A percentile compares a stretch with the other conserved stretches of the same genome.
phyloP scores from a whole-genome alignment of 2,113 vertebrate genomes.

The Prionailurus viverrinus region DNA sequence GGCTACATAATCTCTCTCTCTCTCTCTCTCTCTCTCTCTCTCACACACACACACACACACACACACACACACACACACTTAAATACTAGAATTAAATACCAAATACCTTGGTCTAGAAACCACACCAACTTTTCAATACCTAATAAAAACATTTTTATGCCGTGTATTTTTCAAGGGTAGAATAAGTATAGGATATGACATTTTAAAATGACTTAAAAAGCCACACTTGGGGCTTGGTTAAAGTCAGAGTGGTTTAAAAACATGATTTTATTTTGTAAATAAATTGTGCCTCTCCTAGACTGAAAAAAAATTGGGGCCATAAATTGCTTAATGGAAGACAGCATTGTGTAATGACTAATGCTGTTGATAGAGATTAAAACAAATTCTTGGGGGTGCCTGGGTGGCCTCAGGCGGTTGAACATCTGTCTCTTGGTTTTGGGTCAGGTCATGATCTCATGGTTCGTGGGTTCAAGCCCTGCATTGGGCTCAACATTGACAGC shows the following conservation, averaged over 20 bases:
- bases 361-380: constrained; percentile 15
- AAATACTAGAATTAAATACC: constrained; percentile 33
- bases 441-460: too few species aligned
- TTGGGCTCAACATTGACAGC: too few species aligned
- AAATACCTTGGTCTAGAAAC: constrained; percentile 23
- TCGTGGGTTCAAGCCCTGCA: too few species aligned
- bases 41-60: neutral
- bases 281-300: neutral
- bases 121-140: neutral
- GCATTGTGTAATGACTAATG: neutral
- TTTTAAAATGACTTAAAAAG: neutral
- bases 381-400: too few species aligned
- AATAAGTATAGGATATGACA: neutral
- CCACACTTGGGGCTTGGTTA: neutral
- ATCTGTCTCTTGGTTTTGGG: too few species aligned
- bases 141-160: neutral
- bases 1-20: neutral
- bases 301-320: neutral
- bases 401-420: too few species aligned
- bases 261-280: neutral
- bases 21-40: neutral
- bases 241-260: neutral
- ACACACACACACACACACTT: neutral
- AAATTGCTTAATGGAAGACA: constrained; percentile 6
- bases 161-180: neutral